Conservation (phyloP, 2,113 vertebrate genomes). For the Ramphastos sulfuratus region DNA sequence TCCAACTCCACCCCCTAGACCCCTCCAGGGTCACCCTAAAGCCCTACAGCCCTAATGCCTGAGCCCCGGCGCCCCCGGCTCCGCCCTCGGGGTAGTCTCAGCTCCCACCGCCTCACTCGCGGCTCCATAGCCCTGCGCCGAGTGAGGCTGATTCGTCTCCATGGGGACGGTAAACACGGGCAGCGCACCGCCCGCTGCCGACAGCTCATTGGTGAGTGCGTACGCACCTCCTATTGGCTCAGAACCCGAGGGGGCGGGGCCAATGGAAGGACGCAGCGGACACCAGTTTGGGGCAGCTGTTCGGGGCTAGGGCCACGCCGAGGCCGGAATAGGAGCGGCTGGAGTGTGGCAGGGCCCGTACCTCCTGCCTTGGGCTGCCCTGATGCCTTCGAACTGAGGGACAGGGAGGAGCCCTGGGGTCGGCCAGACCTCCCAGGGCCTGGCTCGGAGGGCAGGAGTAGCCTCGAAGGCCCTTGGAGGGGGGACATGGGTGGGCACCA, state of each 20-base stretch:
- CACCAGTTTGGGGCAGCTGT: too few relatives aligned
- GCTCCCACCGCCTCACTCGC: too few relatives aligned
- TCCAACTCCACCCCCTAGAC: fast-evolving
- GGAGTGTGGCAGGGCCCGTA: not conserved
- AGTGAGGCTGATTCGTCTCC: not conserved
- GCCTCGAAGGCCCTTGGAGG: too few relatives aligned
- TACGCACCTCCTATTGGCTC: not conserved
- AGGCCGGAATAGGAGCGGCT: too few relatives aligned
- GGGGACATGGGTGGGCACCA: fast-evolving
- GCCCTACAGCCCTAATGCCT: not conserved
- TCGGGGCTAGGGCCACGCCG: too few relatives aligned
- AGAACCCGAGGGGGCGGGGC: not conserved
- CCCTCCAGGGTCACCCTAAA: not conserved
- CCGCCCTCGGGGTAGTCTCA: not conserved
- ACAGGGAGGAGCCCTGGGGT: not conserved
- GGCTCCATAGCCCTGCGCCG: not conserved
- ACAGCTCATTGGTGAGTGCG: not conserved
- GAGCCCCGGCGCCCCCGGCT: too few relatives aligned
- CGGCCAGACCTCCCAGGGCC: too few relatives aligned
- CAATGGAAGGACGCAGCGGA: fast-evolving
- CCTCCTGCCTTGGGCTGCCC: too few relatives aligned
- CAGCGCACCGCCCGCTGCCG: too few relatives aligned
- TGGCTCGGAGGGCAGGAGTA: too few relatives aligned
- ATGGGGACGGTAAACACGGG: not conserved
- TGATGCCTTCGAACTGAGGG: fast-evolving